A percentile compares a stretch with the other conserved stretches of the same genome.
These are phyloP conservation scores for Thereuonema tuberculata DNA, from an alignment of 1,140 invertebrate species.

Conservation along the genomic window DNA sequence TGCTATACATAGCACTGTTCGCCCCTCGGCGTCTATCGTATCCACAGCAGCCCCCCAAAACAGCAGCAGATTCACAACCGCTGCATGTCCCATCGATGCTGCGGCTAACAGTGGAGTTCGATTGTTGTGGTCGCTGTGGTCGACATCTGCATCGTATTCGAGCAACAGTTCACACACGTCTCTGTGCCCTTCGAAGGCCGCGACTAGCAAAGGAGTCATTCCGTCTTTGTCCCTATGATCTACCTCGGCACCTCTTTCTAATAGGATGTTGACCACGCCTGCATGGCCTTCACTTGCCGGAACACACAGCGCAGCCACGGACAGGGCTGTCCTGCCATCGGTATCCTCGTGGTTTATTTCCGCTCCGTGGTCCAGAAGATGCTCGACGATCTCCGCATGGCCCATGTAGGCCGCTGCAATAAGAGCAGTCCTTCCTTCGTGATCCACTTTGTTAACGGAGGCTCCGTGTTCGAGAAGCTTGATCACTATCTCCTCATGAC, in stretches of 20 bases:
- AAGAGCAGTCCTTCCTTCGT: slow-evolving; percentile 58
- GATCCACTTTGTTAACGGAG: slow-evolving; percentile 71
- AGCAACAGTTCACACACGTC: slow-evolving; percentile 71
- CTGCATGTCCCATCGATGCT: slow-evolving; percentile 69
- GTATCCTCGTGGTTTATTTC: slow-evolving; percentile 74
- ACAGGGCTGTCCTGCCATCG: slow-evolving; percentile 55
- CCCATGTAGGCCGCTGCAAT: slow-evolving; percentile 43
- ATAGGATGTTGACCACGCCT: slow-evolving; percentile 52
- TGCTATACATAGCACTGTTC: slow-evolving; percentile 53
- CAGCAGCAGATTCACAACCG: slow-evolving; percentile 60
- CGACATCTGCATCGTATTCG: slow-evolving; percentile 74
- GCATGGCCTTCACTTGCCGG: slow-evolving; percentile 54
- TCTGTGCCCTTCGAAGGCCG: slow-evolving; percentile 82
- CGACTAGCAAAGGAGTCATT: slow-evolving; percentile 82
- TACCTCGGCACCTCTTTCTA: slow-evolving; percentile 73
- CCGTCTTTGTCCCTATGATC: slow-evolving; percentile 81
- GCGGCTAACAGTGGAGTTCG: slow-evolving; percentile 63
- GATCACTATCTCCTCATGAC: slow-evolving; percentile 80
- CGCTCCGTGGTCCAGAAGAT: slow-evolving; percentile 67
- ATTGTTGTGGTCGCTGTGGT: slow-evolving; percentile 62
- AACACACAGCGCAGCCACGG: slow-evolving; percentile 79
- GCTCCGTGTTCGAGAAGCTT: slow-evolving; percentile 70
- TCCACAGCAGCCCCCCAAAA: slow-evolving; percentile 84
- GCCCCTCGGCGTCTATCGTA: slow-evolving; percentile 76
- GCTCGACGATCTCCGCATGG: slow-evolving; percentile 36